Evolutionary conservation across 2,888 invertebrate species (phyloP).

Genomic region (Timandra comae): DNA sequence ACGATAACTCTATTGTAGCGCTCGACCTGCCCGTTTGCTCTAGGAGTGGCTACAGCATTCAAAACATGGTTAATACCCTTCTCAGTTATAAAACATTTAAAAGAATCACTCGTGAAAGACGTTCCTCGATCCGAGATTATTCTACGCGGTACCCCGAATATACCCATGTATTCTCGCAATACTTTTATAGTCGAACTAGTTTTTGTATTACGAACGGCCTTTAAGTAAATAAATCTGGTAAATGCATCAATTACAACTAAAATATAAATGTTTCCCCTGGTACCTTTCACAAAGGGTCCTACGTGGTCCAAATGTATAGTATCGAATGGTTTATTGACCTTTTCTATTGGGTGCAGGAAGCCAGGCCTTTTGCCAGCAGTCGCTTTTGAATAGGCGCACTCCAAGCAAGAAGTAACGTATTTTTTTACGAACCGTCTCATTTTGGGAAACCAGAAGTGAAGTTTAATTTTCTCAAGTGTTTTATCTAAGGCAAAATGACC

Average conservation of each 20-base stretch:
- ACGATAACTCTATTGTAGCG: too few relatives aligned
- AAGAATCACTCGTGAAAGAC: too few relatives aligned
- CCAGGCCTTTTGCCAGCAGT: constrained; percentile 16
- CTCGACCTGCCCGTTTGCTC: too few relatives aligned
- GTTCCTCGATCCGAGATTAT: background rate
- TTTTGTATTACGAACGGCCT: background rate
- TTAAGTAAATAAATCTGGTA: background rate
- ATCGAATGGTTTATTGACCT: constrained; percentile 18
- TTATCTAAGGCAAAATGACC: constrained; percentile 21
- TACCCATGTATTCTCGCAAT: background rate
- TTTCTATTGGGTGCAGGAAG: constrained; percentile 19
- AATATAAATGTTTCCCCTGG: constrained; percentile 5
- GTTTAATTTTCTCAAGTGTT: constrained; percentile 5
- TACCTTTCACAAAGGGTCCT: constrained; percentile 12
- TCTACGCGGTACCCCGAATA: background rate
- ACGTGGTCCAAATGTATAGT: too few relatives aligned
- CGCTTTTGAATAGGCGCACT: constrained; percentile 5
- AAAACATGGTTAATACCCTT: too few relatives aligned
- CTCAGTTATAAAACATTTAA: too few relatives aligned
- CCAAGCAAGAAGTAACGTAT: too few relatives aligned
- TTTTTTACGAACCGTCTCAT: too few relatives aligned
- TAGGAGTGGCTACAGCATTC: too few relatives aligned
- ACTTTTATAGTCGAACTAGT: background rate
- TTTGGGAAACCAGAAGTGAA: constrained; percentile 1
- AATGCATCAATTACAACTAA: constrained; percentile 9